These are phyloP conservation scores for Okapia johnstoni DNA, from an alignment of 2,113 vertebrate species.

Conservation along the genomic window DNA sequence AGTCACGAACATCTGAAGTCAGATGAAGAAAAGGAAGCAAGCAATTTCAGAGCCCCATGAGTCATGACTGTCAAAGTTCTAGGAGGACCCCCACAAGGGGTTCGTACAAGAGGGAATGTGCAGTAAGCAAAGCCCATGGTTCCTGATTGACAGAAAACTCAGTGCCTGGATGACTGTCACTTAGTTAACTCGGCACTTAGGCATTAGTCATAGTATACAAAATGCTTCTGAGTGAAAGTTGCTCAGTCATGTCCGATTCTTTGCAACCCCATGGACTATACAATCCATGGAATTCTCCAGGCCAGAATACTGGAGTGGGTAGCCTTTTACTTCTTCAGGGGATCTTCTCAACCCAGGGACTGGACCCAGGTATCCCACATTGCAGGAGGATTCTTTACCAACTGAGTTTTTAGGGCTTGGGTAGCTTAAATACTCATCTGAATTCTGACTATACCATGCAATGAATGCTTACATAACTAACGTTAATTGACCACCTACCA, in stretches of 20 bases:
- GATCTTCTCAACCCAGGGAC: neutral
- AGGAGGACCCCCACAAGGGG: rapidly evolving
- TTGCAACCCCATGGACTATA: neutral
- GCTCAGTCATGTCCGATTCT: neutral
- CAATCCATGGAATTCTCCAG: neutral
- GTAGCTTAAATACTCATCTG: neutral
- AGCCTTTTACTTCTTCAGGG: neutral
- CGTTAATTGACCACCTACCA: neutral
- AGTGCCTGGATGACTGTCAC: neutral
- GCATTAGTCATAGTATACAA: neutral
- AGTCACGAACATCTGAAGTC: neutral
- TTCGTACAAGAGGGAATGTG: rapidly evolving
- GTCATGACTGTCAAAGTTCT: neutral
- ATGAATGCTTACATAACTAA: neutral
- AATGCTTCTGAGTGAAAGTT: neutral
- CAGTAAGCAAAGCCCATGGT: rapidly evolving
- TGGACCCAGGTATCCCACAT: neutral
- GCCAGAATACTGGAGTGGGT: neutral
- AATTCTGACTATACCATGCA: neutral
- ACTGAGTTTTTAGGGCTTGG: neutral
- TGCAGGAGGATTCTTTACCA: neutral
- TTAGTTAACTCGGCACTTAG: neutral
- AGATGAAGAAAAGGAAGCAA: neutral
- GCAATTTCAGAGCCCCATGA: neutral
- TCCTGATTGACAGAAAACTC: neutral